phyloP scores from a whole-genome alignment of 2,888 invertebrate genomes.

The Drymonia ruficornis region DNA sequence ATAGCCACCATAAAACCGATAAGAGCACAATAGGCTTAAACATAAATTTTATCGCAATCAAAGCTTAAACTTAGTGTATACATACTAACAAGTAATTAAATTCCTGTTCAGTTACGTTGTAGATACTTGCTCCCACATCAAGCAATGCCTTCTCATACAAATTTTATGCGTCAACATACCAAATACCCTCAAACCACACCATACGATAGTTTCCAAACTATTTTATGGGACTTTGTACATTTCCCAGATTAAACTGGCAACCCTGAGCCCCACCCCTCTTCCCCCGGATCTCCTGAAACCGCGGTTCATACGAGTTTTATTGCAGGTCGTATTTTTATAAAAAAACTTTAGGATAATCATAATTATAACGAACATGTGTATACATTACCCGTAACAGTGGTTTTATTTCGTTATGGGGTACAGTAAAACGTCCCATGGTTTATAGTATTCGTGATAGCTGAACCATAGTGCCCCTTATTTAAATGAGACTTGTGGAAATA shows the following conservation, averaged over 20 bases:
- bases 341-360: conserved; percentile 2
- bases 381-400: background rate
- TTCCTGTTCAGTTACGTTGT: background rate
- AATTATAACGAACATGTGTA: background rate
- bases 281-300: background rate
- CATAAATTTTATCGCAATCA: too few relatives aligned
- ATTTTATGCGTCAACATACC: background rate
- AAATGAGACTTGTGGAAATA: too few relatives aligned
- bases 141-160: background rate
- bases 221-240: conserved; percentile 3
- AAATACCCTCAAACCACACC: background rate
- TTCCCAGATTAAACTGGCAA: conserved; percentile 2
- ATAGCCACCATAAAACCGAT: too few relatives aligned
- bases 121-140: background rate
- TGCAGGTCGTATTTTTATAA: conserved; percentile 1
- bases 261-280: background rate
- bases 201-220: conserved; percentile 1
- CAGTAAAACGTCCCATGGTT: background rate
- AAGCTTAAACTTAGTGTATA: background rate
- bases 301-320: conserved; percentile 5
- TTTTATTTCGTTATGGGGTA: background rate
- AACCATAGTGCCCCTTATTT: too few relatives aligned
- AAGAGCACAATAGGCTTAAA: too few relatives aligned
- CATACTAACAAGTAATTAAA: background rate
- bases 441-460: background rate